Evolutionary conservation across 1,140 invertebrate genomes (phyloP).

Genomic region (Drosophila bipectinata): DNA sequence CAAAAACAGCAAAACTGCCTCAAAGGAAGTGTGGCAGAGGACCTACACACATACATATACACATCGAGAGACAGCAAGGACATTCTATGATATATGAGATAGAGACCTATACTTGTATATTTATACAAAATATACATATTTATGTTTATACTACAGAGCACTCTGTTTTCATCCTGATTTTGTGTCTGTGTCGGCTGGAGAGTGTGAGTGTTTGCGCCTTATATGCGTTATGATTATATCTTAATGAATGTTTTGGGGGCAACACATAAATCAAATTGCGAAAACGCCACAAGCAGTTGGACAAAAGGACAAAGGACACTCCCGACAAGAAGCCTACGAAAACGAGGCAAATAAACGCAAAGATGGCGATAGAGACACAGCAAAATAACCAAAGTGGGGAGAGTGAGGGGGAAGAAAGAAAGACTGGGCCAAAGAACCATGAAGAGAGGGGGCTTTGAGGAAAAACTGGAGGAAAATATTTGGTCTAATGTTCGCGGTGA

Average conservation of each 20-base stretch:
- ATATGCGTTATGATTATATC: conserved; percentile 77
- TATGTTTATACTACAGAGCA: neutral
- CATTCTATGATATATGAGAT: conserved; percentile 30
- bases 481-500: neutral
- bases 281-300: conserved; percentile 71
- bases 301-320: conserved; percentile 54
- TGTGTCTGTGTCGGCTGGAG: too few relatives aligned
- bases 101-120: neutral
- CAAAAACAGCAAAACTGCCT: conserved; percentile 22
- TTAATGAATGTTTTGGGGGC: conserved; percentile 78
- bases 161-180: neutral
- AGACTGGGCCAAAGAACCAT: too few relatives aligned
- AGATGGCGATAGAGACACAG: neutral
- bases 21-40: neutral
- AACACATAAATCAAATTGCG: conserved; percentile 80
- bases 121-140: neutral
- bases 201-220: conserved; percentile 19
- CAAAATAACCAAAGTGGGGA: neutral
- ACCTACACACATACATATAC: neutral
- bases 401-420: neutral
- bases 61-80: conserved; percentile 3
- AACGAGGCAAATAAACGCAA: conserved; percentile 24
- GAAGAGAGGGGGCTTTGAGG: too few relatives aligned
- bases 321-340: conserved; percentile 24
- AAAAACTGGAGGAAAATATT: neutral